Base-by-base conservation (phyloP, 2,888 invertebrate genomes). In the Dusona sp. region DNA sequence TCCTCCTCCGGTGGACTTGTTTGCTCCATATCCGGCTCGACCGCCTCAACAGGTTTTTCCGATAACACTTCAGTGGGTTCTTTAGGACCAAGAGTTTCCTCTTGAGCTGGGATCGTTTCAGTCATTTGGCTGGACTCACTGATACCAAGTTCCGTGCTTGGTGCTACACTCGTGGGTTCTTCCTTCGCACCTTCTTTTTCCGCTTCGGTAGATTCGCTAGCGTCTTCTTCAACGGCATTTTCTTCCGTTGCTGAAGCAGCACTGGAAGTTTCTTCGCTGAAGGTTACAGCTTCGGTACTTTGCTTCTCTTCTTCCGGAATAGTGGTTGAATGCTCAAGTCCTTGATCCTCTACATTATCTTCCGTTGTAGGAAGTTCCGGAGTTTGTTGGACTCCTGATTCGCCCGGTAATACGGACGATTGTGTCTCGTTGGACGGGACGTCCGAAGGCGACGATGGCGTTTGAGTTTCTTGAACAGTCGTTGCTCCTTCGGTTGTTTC, bases 391-490 rank as follows among this genome's bases (percentile, higher is more conserved):
- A 65, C 73, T 25, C 29, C 67, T 6, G 57, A 9, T 19, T 85
- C 84, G n/a, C 70, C 84, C 16, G 79, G 19, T 13, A 64, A 48
- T 25, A 74, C 54, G 8, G 74, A 38, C n/a, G 84, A 54, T 57
- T 83, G 72, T 2, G 78, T 78, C 65, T 80, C 70, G 9, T 75
- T 61, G 29, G 75, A 45, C 16, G 64, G 48, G 2, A 36, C 45
- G 13, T 79, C 57, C 57, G 68, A 38, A n/a, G 42, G 9, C 11
- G 78, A 36, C 11, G 36, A 42, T 3, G 51, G 54, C 22, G 86
- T 74, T 51, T 90, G 57, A 38, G 84, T 77, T 57, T 90, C 89
- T 38, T 89, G 22, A 1, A 78, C 38, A 4, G 33, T 65, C 33
- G 64, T 64, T 11, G 68, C 42, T 33, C 57, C 70, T 61, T 70